Conservation (phyloP, 2,113 vertebrate species). For the Rhizomys pruinosus region DNA sequence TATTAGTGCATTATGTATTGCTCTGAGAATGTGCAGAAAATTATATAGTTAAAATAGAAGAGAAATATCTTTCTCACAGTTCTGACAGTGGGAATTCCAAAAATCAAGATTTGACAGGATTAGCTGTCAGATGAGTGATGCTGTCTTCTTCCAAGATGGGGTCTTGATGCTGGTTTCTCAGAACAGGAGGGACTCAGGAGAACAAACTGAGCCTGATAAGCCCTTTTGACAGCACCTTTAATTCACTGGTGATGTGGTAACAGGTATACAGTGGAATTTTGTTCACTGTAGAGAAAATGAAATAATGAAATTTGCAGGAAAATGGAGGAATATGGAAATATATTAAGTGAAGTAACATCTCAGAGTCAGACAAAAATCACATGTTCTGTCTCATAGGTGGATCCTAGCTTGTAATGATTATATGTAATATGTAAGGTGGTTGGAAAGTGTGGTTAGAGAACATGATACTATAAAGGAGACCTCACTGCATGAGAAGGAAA, state of each 20-base stretch:
- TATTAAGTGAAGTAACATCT: not conserved
- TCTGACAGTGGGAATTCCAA: not conserved
- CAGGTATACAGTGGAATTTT: not conserved
- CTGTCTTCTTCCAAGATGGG: not conserved
- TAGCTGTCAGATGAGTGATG: not conserved
- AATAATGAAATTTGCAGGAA: not conserved
- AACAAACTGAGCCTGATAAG: not conserved
- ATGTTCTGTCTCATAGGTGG: not conserved
- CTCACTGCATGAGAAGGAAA: not conserved
- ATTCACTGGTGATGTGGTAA: not conserved
- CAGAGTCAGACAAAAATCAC: not conserved
- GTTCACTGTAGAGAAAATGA: not conserved
- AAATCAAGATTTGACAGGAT: not conserved
- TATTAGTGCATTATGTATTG: not conserved
- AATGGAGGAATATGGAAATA: not conserved
- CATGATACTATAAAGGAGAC: not conserved
- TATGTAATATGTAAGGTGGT: not conserved
- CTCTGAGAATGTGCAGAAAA: not conserved
- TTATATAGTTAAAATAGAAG: not conserved
- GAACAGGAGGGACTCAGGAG: not conserved
- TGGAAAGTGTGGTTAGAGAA: not conserved
- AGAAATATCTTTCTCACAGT: not conserved
- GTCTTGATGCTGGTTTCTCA: not conserved
- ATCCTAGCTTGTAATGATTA: not conserved
- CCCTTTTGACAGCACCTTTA: not conserved